Base-by-base conservation (phyloP, 2,797 vertebrate species). In the Limosa lapponica region DNA sequence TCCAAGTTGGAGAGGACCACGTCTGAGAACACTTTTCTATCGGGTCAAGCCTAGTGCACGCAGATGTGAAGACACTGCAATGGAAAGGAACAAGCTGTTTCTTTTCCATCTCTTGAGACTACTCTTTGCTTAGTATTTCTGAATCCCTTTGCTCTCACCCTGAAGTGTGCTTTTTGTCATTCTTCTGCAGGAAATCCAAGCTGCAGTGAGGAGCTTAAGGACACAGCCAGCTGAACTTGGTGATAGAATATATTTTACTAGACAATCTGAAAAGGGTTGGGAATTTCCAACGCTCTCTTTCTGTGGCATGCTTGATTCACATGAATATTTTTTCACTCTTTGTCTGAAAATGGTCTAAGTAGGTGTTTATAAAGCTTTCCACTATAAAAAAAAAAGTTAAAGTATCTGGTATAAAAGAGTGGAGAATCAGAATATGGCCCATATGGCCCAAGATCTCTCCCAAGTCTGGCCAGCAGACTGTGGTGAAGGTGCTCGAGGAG, bases 31-130 rank as follows among this genome's bases (percentile, higher is more conserved):
- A 24, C 34, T 55, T 37, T 13, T 39, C 62, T 22, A 12, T 14
- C 0, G 2, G 51, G 34, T 54, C 80, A 77, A 52, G 51, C 44
- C 39, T 10, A 1, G 11, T 3, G 19, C 59, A n/a, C 2, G 0
- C 13, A 11, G 30, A 34, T 30, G 39, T 13, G 41, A 58, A 72
- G 51, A 11, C 22, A 51, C 46, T 11, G 17, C 57, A 9, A 1
- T 13, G 16, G 46, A 52, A 57, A 85, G 28, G 77, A 83, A 46
- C 34, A 51, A 41, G 62, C 8, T 43, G 30, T 16, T 65, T 51
- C 73, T 81, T 44, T 83, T 4, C 69, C 43, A 14, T 9, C 30
- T 41, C 61, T 83, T 36, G 11, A 41, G n/a, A 19, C 2, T 32
- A 1, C 18, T 55, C 30, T 57, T 34, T 58, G 16, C 2, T 46